A percentile compares a stretch with the other conserved stretches of the same genome.
phyloP scores from a whole-genome alignment of 2,888 invertebrate genomes.

The Podabrus alpinus region DNA sequence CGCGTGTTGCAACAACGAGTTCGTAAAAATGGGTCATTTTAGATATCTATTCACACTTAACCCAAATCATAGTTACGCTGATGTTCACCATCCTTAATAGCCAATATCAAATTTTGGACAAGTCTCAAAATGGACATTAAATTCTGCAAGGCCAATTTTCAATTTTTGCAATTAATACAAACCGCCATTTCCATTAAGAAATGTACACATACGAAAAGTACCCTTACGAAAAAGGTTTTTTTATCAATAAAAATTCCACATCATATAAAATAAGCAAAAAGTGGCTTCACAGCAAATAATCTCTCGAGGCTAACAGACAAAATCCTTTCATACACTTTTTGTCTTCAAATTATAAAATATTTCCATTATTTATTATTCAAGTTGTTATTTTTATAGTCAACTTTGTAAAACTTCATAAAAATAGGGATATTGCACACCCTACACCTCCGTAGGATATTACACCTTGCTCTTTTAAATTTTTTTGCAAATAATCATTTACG shows the following conservation, averaged over 20 bases:
- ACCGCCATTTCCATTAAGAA: background rate
- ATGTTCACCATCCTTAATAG: background rate
- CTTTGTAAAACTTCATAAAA: background rate
- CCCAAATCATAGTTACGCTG: constrained; percentile 38
- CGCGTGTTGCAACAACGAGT: constrained; percentile 22
- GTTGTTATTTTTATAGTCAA: background rate
- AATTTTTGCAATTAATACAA: background rate
- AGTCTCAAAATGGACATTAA: background rate
- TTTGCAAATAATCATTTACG: background rate
- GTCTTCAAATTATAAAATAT: background rate
- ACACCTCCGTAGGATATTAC: background rate
- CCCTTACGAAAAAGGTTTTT: background rate
- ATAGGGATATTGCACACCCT: background rate
- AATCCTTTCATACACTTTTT: background rate
- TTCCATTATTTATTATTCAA: background rate
- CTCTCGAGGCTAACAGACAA: background rate
- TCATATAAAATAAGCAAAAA: background rate
- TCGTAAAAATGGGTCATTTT: constrained; percentile 41
- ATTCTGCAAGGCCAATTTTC: too few relatives aligned
- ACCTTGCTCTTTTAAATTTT: background rate
- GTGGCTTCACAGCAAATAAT: background rate
- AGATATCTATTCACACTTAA: constrained; percentile 44
- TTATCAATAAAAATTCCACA: background rate
- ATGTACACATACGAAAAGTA: background rate
- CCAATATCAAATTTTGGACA: background rate